Conservation (phyloP, 1,140 invertebrate genomes). For the Dysdera silvatica region DNA sequence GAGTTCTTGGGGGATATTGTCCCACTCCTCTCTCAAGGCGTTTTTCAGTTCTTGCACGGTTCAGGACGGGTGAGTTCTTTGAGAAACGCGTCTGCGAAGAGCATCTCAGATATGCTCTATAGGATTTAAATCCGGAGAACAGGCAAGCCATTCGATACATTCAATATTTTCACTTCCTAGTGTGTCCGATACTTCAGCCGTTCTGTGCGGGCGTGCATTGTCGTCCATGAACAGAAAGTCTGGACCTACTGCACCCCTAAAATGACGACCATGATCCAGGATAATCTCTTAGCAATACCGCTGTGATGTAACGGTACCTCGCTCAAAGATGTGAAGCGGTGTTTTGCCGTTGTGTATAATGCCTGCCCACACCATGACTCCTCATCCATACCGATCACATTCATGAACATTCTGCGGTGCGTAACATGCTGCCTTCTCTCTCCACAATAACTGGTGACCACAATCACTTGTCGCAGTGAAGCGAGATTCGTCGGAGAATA, state of each 20-base stretch:
- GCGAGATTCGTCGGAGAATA: not conserved
- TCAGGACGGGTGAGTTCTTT: not conserved
- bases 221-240: slow-evolving; percentile 1
- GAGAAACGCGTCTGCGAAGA: not conserved
- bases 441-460: not conserved
- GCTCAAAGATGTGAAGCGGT: not conserved
- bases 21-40: not conserved
- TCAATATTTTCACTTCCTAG: not conserved
- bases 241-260: not conserved
- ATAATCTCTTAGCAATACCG: not conserved
- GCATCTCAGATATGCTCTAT: not conserved
- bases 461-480: not conserved
- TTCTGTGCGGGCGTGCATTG: not conserved
- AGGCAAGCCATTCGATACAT: not conserved
- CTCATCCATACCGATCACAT: not conserved
- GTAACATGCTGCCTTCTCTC: not conserved
- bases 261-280: slow-evolving; percentile 1
- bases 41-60: not conserved
- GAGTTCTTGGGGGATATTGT: not conserved
- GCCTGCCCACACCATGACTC: not conserved
- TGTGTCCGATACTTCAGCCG: not conserved
- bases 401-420: not conserved
- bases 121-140: not conserved
- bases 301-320: not conserved
- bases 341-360: not conserved